Base-by-base conservation (phyloP, 2,888 invertebrate genomes). In the Brachycybe producta region DNA sequence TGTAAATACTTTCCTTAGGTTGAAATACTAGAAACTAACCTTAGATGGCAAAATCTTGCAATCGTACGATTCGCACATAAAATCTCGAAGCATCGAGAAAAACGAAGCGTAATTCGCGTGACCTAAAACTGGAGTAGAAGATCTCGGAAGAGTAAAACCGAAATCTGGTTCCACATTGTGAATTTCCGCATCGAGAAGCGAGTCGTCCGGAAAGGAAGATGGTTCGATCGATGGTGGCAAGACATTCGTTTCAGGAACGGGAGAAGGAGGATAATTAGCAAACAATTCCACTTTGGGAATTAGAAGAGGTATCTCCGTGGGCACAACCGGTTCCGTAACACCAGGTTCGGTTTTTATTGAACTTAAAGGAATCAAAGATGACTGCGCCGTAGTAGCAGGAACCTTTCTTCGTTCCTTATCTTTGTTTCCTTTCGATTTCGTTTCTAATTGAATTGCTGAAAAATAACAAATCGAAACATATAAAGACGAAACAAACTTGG, bases 91-190 rank as follows among this genome's bases (percentile, higher is more conserved):
- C 36, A 94, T 68, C 1, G 88, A 85, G 65, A 94, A 78, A 72
- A 88, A 94, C 65, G 82, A 84, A 0, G 81, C 76, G 58, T 85
- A 85, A 0, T 84, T 84, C 43, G 84, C 84, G 66, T 85, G 83
- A 66, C 82, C 82, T 32, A 84, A 66, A 44, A 75, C 72, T 19
- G 75, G 73, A 5, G 71, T 64, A 38, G 43, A 45, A 19, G 59
- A 56, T 49, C 65, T 66, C 41, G 41, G 47, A 13, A 38, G 28
- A 27, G 38, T 36, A 23, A 11, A 17, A 30, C 21, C 30, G 26
- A 45, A 45, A 45, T 30, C 19, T 43, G 43, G 32, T n/a, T 15
- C n/a, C n/a, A n/a, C 43, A 30, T 28, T 28, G 3, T 15, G 15
- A n/a, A 26, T 30, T 8, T 28, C 23, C 13, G 23, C 35, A 19